These are phyloP conservation scores for Fistularia tabacaria DNA, from an alignment of 2,797 vertebrate genomes.

Conservation along the genomic window DNA sequence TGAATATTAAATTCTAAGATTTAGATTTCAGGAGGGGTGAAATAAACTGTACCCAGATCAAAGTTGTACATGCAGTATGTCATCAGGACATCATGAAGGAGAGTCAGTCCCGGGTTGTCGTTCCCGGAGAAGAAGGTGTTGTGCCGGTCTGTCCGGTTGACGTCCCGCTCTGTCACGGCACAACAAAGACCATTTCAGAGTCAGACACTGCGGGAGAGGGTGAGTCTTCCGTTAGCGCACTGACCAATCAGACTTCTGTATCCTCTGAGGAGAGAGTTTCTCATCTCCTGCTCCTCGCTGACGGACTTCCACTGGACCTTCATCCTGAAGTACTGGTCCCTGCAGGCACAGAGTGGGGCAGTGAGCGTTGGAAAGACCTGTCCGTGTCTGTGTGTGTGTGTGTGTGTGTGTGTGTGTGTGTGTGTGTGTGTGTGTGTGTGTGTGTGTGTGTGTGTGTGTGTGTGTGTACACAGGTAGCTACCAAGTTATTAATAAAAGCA, in stretches of 20 bases:
- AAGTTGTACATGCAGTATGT: slow-evolving; percentile 97
- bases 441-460: too few relatives aligned
- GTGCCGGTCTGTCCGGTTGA: slow-evolving; percentile 86
- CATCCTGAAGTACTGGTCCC: slow-evolving; percentile 91
- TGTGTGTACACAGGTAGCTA: too few relatives aligned
- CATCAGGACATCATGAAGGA: slow-evolving; percentile 87
- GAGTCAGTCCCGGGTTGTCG: slow-evolving; percentile 82
- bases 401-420: too few relatives aligned
- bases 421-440: too few relatives aligned
- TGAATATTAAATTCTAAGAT: too few relatives aligned
- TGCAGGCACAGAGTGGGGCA: slow-evolving; percentile 41
- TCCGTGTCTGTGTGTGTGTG: too few relatives aligned
- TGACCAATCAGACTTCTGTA: slow-evolving; percentile 88
- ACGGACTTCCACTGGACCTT: slow-evolving; percentile 94
- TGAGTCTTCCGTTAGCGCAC: slow-evolving; percentile 20
- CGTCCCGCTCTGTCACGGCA: slow-evolving; percentile 81
- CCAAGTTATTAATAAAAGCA: too few relatives aligned
- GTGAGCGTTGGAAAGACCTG: background rate
- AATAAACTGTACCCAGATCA: slow-evolving; percentile 80
- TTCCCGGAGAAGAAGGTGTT: slow-evolving; percentile 89
- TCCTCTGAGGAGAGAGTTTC: slow-evolving; percentile 85
- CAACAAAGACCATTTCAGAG: slow-evolving; percentile 23
- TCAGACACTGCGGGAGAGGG: too few relatives aligned
- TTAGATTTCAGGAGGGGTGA: too few relatives aligned
- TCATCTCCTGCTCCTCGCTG: slow-evolving; percentile 88